Evolutionary conservation across 2,888 invertebrate genomes (phyloP).

Genomic region (Boloria selene): DNA sequence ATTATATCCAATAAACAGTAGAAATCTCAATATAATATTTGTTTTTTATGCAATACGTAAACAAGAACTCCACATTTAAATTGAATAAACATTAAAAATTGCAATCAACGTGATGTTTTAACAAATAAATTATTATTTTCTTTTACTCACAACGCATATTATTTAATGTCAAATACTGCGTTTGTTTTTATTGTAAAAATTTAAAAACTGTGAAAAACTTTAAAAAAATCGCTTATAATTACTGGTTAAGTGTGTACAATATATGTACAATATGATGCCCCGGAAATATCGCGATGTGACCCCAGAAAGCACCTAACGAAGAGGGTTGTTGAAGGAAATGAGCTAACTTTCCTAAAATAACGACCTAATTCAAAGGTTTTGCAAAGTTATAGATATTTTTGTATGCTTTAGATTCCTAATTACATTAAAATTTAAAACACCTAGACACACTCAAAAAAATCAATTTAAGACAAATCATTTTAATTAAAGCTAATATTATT

Average conservation of each 20-base stretch:
- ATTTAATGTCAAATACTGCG: background rate
- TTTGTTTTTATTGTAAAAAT: background rate
- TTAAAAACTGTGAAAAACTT: background rate
- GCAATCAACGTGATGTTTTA: background rate
- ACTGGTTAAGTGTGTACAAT: too few species aligned
- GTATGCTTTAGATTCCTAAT: conserved; percentile 18
- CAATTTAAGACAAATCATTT: too few species aligned
- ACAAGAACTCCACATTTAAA: background rate
- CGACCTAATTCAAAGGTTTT: conserved; percentile 33
- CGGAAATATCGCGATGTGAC: conserved; percentile 56
- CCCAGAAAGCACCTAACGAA: conserved; percentile 58
- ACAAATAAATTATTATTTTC: background rate
- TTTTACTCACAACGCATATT: background rate
- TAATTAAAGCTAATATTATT: too few species aligned
- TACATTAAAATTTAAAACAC: background rate
- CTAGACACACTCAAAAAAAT: too few species aligned
- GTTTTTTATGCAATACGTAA: background rate
- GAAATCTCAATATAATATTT: conserved; percentile 1
- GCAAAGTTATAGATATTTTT: conserved; percentile 27
- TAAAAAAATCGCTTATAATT: too few species aligned
- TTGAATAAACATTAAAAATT: conserved; percentile 9
- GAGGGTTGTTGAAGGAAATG: conserved; percentile 72
- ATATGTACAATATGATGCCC: background rate
- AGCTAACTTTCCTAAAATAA: conserved; percentile 63
- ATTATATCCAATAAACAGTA: background rate